phyloP scores from a whole-genome alignment of 2,113 vertebrate genomes.

The Lycocorax pyrrhopterus region DNA sequence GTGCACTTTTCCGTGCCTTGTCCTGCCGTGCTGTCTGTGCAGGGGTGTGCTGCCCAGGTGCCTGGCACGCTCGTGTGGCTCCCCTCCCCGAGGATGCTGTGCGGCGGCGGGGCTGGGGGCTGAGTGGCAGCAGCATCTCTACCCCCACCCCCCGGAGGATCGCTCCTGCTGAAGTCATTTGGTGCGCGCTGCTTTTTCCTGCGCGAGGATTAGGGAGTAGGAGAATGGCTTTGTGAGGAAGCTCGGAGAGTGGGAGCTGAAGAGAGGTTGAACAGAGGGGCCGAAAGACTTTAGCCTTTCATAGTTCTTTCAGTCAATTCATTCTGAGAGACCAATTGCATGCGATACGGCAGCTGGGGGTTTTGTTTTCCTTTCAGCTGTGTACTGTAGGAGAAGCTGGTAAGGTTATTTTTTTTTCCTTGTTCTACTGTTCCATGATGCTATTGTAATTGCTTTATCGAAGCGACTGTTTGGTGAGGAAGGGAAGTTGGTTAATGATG shows the following conservation, averaged over 20 bases:
- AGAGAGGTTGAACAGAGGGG: slow-evolving; percentile 62
- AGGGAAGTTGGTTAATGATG: slow-evolving; percentile 61
- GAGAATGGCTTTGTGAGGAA: slow-evolving; percentile 76
- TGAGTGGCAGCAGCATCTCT: slow-evolving; percentile 18
- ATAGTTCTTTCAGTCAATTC: slow-evolving; percentile 62
- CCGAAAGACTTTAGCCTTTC: slow-evolving; percentile 63
- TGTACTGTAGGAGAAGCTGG: slow-evolving; percentile 70
- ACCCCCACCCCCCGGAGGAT: slow-evolving; percentile 37
- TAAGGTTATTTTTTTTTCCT: slow-evolving; percentile 65
- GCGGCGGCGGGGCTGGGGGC: neutral
- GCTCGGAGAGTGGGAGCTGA: slow-evolving; percentile 65
- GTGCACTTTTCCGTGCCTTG: neutral
- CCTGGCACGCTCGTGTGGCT: neutral
- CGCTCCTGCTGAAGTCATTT: slow-evolving; percentile 70
- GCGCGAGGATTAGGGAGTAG: slow-evolving; percentile 71
- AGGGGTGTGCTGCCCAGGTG: neutral
- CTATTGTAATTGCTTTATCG: slow-evolving; percentile 55
- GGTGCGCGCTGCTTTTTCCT: slow-evolving; percentile 62
- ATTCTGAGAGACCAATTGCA: slow-evolving; percentile 59
- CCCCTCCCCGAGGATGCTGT: neutral
- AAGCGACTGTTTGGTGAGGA: slow-evolving; percentile 12
- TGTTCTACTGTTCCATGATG: slow-evolving; percentile 46
- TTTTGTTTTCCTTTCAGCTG: slow-evolving; percentile 60
- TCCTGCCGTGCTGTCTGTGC: neutral
- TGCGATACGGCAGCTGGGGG: slow-evolving; percentile 57